A percentile compares a stretch with the other conserved stretches of the same genome.
Conservation (phyloP, 2,113 vertebrate genomes). For the Piprites chloris region DNA sequence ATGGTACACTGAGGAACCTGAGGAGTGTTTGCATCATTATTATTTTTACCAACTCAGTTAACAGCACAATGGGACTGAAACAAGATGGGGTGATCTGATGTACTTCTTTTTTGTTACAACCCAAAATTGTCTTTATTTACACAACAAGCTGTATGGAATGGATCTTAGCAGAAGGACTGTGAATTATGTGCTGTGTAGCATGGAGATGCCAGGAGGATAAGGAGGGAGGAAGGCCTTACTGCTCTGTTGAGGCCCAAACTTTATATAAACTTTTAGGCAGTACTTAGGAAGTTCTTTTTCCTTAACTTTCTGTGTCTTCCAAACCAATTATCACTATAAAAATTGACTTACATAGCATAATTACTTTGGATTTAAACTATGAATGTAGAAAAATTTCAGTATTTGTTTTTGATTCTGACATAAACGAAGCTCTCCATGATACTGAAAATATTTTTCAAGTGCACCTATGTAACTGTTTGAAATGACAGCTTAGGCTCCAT, state of each 20-base stretch:
- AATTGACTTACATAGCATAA: neutral
- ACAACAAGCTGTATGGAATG: neutral
- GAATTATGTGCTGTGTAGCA: neutral
- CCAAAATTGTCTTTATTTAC: neutral
- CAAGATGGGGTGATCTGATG: neutral
- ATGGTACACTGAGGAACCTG: neutral
- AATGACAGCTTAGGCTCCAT: neutral
- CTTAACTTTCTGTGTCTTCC: neutral
- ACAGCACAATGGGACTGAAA: neutral
- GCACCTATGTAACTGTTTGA: neutral
- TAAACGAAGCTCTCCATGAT: neutral
- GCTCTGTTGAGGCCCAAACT: neutral
- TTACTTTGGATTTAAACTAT: neutral
- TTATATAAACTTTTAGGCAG: neutral
- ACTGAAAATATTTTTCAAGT: neutral
- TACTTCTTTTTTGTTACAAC: neutral
- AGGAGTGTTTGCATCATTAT: neutral
- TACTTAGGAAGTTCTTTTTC: neutral
- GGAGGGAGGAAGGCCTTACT: neutral
- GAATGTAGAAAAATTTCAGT: neutral
- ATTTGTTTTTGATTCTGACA: neutral
- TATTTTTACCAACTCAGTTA: neutral
- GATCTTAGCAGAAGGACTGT: neutral
- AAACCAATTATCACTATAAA: neutral
- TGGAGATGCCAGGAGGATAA: neutral